Evolutionary conservation across 1,140 invertebrate genomes (phyloP).

Genomic region (Caenorhabditis briggsae): DNA sequence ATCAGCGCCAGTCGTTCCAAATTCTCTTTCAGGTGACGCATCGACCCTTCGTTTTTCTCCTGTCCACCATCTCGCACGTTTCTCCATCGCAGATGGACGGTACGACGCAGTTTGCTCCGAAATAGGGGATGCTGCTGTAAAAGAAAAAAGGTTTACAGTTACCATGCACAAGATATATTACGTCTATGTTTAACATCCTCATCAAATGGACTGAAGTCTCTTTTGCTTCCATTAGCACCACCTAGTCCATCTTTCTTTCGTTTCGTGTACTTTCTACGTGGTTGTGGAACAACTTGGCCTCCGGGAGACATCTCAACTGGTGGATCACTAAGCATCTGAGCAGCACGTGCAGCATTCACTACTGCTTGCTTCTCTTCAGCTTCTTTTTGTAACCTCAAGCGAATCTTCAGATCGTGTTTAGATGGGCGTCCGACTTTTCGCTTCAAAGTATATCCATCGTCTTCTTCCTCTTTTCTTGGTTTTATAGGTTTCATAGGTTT

Average conservation of each 20-base stretch:
- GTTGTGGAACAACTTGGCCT: not conserved
- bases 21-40: conserved; percentile 59
- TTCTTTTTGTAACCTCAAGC: conserved; percentile 15
- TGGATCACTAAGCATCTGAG: not conserved
- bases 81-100: conserved; percentile 68
- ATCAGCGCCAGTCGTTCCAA: conserved; percentile 55
- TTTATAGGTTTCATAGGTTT: not conserved
- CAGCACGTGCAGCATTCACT: not conserved
- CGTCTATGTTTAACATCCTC: conserved; percentile 12
- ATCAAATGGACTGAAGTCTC: conserved; percentile 23
- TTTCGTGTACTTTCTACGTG: conserved; percentile 26
- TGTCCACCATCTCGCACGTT: conserved; percentile 68
- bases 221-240: not conserved
- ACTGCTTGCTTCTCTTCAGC: conserved; percentile 18
- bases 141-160: not conserved
- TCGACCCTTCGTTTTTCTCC: conserved; percentile 67
- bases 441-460: not conserved
- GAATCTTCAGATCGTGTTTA: conserved; percentile 33
- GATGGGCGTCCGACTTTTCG: conserved; percentile 36
- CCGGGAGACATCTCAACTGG: not conserved
- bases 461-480: conserved; percentile 52
- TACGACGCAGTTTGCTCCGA: conserved; percentile 61
- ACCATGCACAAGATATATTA: not conserved
- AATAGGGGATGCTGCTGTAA: conserved; percentile 66
- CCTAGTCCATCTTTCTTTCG: conserved; percentile 21